phyloP scores from a whole-genome alignment of 1,140 invertebrate genomes.

The Ptiloglossa arizonensis region DNA sequence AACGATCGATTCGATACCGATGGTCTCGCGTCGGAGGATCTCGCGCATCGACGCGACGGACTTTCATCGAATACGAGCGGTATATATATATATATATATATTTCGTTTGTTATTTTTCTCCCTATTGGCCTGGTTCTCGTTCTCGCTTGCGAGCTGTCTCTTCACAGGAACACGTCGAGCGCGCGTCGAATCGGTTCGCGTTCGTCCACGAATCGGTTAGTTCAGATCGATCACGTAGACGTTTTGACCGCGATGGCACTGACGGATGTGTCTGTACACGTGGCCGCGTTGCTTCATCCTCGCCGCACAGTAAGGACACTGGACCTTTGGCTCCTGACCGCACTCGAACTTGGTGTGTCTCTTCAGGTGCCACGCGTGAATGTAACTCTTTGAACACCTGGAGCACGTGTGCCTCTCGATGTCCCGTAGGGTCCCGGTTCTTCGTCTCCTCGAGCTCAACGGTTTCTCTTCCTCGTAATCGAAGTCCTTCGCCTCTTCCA shows the following conservation, averaged over 20 bases:
- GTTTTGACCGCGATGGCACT: constrained; percentile 64
- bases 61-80: too few species aligned
- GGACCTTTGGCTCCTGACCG: constrained; percentile 70
- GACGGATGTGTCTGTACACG: constrained; percentile 86
- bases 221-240: constrained; percentile 72
- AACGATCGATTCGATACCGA: too few species aligned
- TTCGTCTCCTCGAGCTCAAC: constrained; percentile 36
- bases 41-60: too few species aligned
- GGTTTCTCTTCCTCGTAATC: constrained; percentile 50
- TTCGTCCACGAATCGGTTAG: too few species aligned
- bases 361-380: constrained; percentile 74
- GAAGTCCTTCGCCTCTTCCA: constrained; percentile 55
- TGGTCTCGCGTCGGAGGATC: too few species aligned
- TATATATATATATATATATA: too few species aligned
- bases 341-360: constrained; percentile 76
- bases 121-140: too few species aligned
- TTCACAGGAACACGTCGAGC: not conserved
- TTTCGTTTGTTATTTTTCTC: too few species aligned
- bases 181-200: not conserved
- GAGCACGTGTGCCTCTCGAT: constrained; percentile 72
- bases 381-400: constrained; percentile 76
- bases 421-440: constrained; percentile 24
- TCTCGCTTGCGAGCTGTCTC: too few species aligned
- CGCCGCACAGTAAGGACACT: constrained; percentile 73
- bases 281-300: constrained; percentile 82